phyloP scores from a whole-genome alignment of 2,113 vertebrate species.

The Ptilorrhoa leucosticta region DNA sequence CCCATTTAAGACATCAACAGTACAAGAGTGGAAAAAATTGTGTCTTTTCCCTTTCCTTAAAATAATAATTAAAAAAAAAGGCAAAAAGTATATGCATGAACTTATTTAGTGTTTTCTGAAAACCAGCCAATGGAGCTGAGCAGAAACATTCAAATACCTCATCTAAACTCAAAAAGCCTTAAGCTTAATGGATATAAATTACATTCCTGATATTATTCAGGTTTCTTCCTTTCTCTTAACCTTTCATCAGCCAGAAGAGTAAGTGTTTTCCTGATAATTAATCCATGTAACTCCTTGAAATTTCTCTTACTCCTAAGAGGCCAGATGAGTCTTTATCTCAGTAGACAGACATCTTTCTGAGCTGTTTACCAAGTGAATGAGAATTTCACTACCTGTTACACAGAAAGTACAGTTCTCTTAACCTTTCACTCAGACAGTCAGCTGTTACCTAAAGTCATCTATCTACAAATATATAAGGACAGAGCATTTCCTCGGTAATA shows the following conservation, averaged over 20 bases:
- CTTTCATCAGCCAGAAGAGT: background rate
- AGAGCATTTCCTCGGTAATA: slow-evolving; percentile 61
- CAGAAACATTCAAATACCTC: background rate
- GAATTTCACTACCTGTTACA: slow-evolving; percentile 55
- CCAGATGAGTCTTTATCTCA: slow-evolving; percentile 54
- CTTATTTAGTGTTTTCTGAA: background rate
- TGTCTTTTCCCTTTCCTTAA: background rate
- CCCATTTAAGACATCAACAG: background rate
- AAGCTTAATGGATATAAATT: background rate
- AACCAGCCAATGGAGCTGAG: background rate
- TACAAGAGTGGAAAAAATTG: background rate
- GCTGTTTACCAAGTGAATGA: slow-evolving; percentile 47
- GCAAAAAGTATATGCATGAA: background rate
- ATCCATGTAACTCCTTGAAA: slow-evolving; percentile 15
- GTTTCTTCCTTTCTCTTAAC: background rate
- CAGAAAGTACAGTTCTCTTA: slow-evolving; percentile 63
- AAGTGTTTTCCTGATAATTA: slow-evolving; percentile 50
- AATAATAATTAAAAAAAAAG: background rate
- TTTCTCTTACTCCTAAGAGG: slow-evolving; percentile 31
- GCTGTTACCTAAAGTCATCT: slow-evolving; percentile 61
- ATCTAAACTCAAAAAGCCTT: background rate
- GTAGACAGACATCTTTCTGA: slow-evolving; percentile 59
- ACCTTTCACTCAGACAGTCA: slow-evolving; percentile 50
- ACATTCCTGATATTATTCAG: background rate
- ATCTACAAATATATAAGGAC: slow-evolving; percentile 64